phyloP scores from a whole-genome alignment of 2,797 vertebrate genomes.

The Limosa lapponica region DNA sequence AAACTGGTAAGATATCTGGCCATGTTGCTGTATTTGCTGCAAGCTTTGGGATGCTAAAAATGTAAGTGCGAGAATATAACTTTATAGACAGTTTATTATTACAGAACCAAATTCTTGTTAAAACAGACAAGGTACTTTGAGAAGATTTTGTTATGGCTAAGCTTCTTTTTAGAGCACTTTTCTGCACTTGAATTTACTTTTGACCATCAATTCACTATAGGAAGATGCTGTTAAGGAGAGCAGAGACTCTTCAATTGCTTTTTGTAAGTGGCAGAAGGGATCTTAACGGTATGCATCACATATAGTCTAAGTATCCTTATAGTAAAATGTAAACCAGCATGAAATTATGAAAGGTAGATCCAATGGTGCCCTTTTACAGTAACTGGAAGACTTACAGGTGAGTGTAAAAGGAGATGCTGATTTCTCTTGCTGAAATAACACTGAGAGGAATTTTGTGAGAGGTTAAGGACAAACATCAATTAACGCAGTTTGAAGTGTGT shows the following conservation, averaged over 20 bases:
- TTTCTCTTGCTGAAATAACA: background rate
- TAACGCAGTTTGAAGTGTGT: background rate
- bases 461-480: background rate
- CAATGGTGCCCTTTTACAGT: background rate
- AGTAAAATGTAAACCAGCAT: background rate
- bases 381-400: background rate
- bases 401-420: background rate
- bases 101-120: background rate
- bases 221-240: background rate
- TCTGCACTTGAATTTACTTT: background rate
- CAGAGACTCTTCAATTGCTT: background rate
- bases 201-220: background rate
- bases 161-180: background rate
- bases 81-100: background rate
- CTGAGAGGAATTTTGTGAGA: background rate
- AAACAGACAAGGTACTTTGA: background rate
- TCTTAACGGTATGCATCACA: background rate
- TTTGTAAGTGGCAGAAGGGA: background rate
- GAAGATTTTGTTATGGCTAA: background rate
- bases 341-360: background rate
- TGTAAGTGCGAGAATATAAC: background rate
- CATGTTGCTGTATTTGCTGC: background rate
- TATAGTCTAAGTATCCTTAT: background rate
- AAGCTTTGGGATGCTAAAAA: background rate
- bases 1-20: background rate